These are phyloP conservation scores for Diaphora mendica DNA, from an alignment of 2,888 invertebrate species.

Conservation along the genomic window DNA sequence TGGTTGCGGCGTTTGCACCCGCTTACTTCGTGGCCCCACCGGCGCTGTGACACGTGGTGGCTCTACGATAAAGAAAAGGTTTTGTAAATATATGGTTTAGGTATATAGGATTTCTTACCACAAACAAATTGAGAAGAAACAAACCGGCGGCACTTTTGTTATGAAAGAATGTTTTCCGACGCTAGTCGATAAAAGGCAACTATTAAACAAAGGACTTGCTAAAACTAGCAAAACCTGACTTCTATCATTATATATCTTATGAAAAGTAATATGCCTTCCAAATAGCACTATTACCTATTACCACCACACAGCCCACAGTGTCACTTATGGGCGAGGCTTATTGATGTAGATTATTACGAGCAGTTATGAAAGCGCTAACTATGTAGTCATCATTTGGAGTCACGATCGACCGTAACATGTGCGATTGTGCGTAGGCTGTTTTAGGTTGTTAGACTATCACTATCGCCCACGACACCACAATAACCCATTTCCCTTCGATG, in stretches of 20 bases:
- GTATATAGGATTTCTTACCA: not conserved
- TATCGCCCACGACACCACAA: conserved; percentile 32
- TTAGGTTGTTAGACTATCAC: conserved; percentile 36
- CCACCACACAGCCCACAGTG: conserved; percentile 12
- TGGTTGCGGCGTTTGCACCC: conserved; percentile 77
- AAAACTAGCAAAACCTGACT: not conserved
- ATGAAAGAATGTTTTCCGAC: not conserved
- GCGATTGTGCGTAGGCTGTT: conserved; percentile 38
- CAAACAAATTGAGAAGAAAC: not conserved
- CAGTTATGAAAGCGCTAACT: conserved; percentile 29
- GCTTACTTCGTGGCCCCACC: conserved; percentile 79
- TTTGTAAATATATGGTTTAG: conserved; percentile 5
- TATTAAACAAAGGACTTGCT: not conserved
- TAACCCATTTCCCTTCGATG: conserved; percentile 35
- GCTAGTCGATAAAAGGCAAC: not conserved
- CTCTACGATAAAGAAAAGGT: conserved; percentile 59
- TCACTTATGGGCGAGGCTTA: conserved; percentile 13
- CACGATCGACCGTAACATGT: conserved; percentile 29
- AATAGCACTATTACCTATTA: not conserved
- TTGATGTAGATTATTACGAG: not conserved
- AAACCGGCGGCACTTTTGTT: not conserved
- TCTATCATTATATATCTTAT: not conserved
- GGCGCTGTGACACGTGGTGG: conserved; percentile 78
- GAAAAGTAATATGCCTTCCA: not conserved
- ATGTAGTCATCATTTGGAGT: conserved; percentile 31